Evolutionary conservation across 37 sponge, comb jelly and placozoan genomes (phyloP).

Genomic region (Sycon ciliatum): DNA sequence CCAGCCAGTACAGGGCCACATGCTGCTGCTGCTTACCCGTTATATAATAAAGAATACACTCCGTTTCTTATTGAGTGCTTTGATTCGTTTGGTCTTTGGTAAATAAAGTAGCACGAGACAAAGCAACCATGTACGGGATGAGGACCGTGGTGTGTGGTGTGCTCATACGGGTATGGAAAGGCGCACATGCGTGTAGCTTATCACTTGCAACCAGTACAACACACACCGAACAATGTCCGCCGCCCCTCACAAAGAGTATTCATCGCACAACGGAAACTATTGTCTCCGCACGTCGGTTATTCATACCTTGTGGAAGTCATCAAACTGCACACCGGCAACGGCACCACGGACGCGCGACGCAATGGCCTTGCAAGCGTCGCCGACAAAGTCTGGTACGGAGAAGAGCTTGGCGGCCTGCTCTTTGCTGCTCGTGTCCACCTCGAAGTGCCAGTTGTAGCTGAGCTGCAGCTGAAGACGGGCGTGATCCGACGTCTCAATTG

Average conservation of each 20-base stretch:
- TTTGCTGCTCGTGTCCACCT: constrained; percentile 45
- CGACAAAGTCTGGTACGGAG: constrained; percentile 98
- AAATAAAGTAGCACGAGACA: too few species aligned
- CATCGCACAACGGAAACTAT: too few species aligned
- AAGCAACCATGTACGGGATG: too few species aligned
- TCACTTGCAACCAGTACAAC: not conserved
- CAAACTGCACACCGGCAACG: constrained; percentile 94
- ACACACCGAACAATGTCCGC: not conserved
- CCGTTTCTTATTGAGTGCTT: too few species aligned
- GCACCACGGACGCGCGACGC: constrained; percentile 97
- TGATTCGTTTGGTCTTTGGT: too few species aligned
- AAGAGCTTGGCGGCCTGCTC: constrained; percentile 77
- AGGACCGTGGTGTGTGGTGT: not conserved
- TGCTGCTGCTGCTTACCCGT: too few species aligned
- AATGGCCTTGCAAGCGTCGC: constrained; percentile 99
- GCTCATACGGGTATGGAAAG: not conserved
- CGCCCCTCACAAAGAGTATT: not conserved
- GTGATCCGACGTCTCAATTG: constrained; percentile 97
- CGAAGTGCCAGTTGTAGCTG: constrained; percentile 98
- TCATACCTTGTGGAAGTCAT: constrained; percentile 95
- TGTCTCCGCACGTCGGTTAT: too few species aligned
- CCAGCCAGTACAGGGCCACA: too few species aligned
- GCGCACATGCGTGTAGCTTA: not conserved
- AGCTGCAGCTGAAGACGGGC: constrained; percentile 92
- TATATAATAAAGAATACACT: too few species aligned